A percentile compares a stretch with the other conserved stretches of the same genome.
Conservation (phyloP, 2,797 vertebrate species). For the Saxicola maurus region DNA sequence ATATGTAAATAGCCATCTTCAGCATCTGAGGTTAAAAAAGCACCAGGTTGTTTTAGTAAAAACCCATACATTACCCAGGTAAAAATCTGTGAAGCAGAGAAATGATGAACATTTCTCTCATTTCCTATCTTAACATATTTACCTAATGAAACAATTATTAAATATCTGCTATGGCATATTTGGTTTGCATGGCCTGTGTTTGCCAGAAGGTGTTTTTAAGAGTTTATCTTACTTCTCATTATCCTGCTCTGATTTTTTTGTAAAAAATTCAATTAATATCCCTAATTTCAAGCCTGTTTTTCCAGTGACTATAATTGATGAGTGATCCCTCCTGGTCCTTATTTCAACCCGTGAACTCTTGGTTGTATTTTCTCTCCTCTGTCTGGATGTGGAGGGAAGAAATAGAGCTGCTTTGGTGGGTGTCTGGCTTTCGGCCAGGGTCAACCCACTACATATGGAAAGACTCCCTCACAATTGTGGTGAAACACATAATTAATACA, state of each 20-base stretch:
- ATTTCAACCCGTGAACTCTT: not conserved
- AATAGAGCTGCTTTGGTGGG: not conserved
- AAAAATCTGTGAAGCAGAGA: not conserved
- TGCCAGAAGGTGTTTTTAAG: not conserved
- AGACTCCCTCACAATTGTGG: not conserved
- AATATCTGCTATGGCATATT: not conserved
- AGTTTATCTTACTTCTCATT: not conserved
- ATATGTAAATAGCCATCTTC: not conserved
- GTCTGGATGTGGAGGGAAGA: not conserved
- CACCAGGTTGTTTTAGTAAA: not conserved
- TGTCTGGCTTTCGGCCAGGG: not conserved
- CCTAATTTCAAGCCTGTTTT: not conserved
- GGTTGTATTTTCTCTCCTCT: rapidly evolving
- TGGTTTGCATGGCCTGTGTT: not conserved
- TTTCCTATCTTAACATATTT: not conserved
- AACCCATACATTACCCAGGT: not conserved
- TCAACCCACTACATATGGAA: not conserved
- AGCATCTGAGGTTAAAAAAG: not conserved
- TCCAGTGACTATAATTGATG: not conserved
- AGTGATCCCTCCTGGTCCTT: not conserved
- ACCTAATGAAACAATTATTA: not conserved
- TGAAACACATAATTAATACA: not conserved
- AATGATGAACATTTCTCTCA: not conserved
- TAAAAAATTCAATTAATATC: not conserved
- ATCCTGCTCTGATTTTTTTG: not conserved